A percentile compares a stretch with the other conserved stretches of the same genome.
Conservation (phyloP, 2,888 invertebrate species). For the Chirona hameri region DNA sequence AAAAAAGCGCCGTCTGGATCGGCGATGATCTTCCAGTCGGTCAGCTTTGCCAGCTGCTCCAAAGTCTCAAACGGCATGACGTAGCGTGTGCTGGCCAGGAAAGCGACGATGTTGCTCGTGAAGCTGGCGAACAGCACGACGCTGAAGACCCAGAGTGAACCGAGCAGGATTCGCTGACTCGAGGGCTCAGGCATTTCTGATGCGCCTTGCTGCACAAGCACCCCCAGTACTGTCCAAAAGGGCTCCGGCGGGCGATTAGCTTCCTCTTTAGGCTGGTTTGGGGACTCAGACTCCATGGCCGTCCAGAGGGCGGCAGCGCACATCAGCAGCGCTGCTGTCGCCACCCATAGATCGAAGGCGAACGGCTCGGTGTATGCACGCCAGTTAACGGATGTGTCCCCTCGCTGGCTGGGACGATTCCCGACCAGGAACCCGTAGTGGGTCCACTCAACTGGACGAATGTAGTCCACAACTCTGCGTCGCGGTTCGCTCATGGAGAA, state of each 20-base stretch:
- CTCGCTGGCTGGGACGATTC: not conserved
- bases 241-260: not conserved
- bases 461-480: not conserved
- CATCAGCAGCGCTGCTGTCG: not conserved
- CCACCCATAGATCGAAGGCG: not conserved
- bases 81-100: conserved; percentile 38
- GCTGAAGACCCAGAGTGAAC: conserved; percentile 35
- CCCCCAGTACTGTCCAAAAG: not conserved
- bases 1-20: not conserved
- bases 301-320: not conserved
- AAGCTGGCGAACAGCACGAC: conserved; percentile 39
- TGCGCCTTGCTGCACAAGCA: not conserved
- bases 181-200: conserved; percentile 28
- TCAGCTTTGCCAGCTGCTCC: not conserved
- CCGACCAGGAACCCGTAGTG: not conserved
- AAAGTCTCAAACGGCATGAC: not conserved
- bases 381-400: not conserved
- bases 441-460: not conserved
- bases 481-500: not conserved
- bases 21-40: not conserved
- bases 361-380: not conserved
- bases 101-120: conserved; percentile 39
- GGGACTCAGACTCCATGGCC: not conserved
- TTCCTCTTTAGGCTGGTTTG: no score
- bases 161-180: conserved; percentile 36